A percentile compares a stretch with the other conserved stretches of the same genome.
Evolutionary conservation across 2,797 vertebrate genomes (phyloP).

Genomic region (Psittacula echo): DNA sequence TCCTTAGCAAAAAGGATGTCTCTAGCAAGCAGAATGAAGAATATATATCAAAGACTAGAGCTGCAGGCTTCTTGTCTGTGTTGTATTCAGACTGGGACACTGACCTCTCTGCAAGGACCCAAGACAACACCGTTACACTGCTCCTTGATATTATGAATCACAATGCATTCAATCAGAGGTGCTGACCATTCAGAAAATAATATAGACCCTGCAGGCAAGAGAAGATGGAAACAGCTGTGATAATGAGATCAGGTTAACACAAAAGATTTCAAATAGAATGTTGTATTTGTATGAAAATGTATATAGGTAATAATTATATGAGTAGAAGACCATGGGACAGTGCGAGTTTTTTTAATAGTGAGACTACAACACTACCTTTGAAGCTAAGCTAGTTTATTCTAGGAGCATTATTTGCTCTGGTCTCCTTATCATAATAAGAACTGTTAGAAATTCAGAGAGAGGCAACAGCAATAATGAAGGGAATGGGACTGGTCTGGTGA

Average conservation of each 20-base stretch:
- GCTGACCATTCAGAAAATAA: not conserved
- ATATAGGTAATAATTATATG: not conserved
- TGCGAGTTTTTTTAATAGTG: not conserved
- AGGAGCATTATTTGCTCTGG: not conserved
- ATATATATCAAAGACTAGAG: not conserved
- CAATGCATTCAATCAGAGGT: not conserved
- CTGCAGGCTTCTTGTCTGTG: not conserved
- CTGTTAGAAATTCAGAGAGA: not conserved
- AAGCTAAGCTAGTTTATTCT: not conserved
- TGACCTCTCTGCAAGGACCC: not conserved
- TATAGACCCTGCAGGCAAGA: not conserved
- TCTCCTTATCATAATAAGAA: not conserved
- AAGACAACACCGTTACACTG: not conserved
- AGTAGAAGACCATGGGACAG: not conserved
- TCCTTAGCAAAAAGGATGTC: not conserved
- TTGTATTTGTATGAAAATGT: not conserved
- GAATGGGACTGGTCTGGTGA: not conserved
- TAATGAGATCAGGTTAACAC: not conserved
- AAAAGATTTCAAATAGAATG: not conserved
- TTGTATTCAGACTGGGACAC: not conserved
- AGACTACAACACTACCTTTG: not conserved
- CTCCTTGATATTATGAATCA: not conserved
- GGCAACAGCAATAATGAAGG: not conserved
- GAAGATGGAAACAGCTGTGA: not conserved
- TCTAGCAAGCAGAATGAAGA: conserved; percentile 16